Conservation (phyloP, 2,113 vertebrate genomes). For the Bambusicola thoracicus region DNA sequence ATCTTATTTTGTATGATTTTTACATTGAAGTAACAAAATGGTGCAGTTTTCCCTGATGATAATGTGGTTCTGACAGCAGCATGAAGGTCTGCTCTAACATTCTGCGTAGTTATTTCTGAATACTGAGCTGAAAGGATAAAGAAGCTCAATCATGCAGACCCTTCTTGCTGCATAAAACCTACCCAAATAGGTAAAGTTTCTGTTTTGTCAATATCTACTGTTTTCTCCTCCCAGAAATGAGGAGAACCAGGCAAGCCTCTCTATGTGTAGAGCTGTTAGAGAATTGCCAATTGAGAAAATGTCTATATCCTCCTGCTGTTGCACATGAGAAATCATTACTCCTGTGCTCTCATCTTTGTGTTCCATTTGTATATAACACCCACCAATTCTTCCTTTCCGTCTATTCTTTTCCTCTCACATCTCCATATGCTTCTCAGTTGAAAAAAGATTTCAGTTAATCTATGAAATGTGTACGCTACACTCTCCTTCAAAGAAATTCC, state of each 20-base stretch:
- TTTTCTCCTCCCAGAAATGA: neutral
- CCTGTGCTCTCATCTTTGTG: neutral
- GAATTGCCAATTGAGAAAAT: neutral
- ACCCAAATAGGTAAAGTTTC: neutral
- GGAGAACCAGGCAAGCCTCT: neutral
- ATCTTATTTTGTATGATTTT: neutral
- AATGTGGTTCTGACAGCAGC: neutral
- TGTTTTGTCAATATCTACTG: accelerated
- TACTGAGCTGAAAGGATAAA: neutral
- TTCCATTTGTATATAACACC: neutral
- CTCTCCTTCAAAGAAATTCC: conserved; percentile 63
- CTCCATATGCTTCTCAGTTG: conserved; percentile 31
- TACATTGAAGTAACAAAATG: neutral
- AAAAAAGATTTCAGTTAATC: conserved; percentile 7
- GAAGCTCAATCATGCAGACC: accelerated
- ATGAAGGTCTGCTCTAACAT: neutral
- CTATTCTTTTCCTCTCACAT: conserved; percentile 6
- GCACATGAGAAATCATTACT: conserved; percentile 18
- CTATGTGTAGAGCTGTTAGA: neutral
- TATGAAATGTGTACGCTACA: conserved; percentile 38
- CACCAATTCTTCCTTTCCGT: neutral
- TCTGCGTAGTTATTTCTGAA: neutral
- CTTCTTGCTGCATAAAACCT: neutral
- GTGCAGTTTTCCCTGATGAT: accelerated
- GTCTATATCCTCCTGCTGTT: neutral